Base-by-base conservation (phyloP, 1,140 invertebrate genomes). In the Eurytemora carolleeae region DNA sequence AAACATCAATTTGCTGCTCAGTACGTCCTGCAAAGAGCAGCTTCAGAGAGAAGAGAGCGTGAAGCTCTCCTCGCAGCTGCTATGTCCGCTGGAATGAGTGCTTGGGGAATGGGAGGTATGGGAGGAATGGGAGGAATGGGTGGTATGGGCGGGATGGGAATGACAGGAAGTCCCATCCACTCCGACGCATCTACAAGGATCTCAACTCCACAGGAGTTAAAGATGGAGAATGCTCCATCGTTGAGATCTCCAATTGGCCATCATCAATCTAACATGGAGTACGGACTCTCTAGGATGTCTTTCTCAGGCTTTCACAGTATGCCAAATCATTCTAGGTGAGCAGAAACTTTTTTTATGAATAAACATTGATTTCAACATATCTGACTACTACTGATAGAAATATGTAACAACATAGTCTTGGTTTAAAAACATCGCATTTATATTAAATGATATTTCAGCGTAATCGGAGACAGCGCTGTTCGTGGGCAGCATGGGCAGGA, bases 1-100 rank as follows among this genome's bases (percentile, higher is more conserved):
- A 93, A 92, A 73, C 88, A 92, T 78, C 88, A 92, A 71, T 92
- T 92, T 70, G 88, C 88, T 25, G 88, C 89, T 22, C 88, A 93
- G 70, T 91, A 91, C 31, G 31, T 44, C 7, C n/a, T 44, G 31
- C 31, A 44, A n/a, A 7, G 31, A n/a, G 31, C 31, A 44, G 31
- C 31, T n/a, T 7, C 31, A 44, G 31, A 44, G 31, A 7, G 31
- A 12, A 7, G 31, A n/a, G 31, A 44, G 7, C 31, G 31, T n/a
- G 31, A 44, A 44, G 31, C 31, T n/a, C n/a, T 44, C 7, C n/a
- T 44, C 7, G 31, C 31, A 7, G 31, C 31, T n/a, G 31, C 31
- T 12, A 44, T 44, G 31, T 44, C 31, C 7, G 31, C 31, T n/a
- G 31, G 31, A 44, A 44, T 44, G 31, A 12, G 7, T 44, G 31